A percentile compares a stretch with the other conserved stretches of the same genome.
Conservation (phyloP, 2,888 invertebrate species). For the Drosophila melanosoma region DNA sequence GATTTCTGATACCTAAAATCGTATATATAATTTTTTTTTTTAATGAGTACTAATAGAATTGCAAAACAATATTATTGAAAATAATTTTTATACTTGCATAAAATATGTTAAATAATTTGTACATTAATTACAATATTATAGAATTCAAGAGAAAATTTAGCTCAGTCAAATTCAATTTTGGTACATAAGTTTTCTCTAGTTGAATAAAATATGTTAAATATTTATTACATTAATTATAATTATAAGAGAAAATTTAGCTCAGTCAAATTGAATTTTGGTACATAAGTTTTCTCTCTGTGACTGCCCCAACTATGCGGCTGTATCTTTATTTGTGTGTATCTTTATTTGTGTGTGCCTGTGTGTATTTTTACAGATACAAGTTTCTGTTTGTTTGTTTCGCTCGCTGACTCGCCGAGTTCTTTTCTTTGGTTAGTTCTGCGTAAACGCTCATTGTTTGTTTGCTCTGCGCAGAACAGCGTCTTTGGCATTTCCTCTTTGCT, state of each 20-base stretch:
- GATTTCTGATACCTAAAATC: neutral
- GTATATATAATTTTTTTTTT: neutral
- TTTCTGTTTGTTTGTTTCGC: slow-evolving; percentile 70
- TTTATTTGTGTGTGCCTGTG: slow-evolving; percentile 31
- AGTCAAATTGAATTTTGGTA: neutral
- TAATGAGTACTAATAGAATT: neutral
- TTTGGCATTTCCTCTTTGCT: slow-evolving; percentile 66
- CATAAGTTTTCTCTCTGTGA: neutral
- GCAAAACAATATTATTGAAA: neutral
- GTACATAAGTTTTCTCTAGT: too few relatives aligned
- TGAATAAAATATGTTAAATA: neutral
- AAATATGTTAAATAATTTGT: neutral
- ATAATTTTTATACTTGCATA: too few relatives aligned
- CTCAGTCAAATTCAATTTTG: too few relatives aligned
- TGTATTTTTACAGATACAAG: slow-evolving; percentile 74
- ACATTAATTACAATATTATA: too few relatives aligned
- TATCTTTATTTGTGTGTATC: slow-evolving; percentile 20
- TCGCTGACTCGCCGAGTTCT: slow-evolving; percentile 56
- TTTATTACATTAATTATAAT: neutral
- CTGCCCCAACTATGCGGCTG: slow-evolving; percentile 15
- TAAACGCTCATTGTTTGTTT: slow-evolving; percentile 58
- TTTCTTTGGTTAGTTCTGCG: slow-evolving; percentile 31
- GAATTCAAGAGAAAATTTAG: too few relatives aligned
- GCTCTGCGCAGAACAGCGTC: slow-evolving; percentile 39
- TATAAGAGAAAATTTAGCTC: too few relatives aligned